A percentile compares a stretch with the other conserved stretches of the same genome.
These are phyloP conservation scores for Aviceda subcristata DNA, from an alignment of 2,113 vertebrate species.

Conservation along the genomic window DNA sequence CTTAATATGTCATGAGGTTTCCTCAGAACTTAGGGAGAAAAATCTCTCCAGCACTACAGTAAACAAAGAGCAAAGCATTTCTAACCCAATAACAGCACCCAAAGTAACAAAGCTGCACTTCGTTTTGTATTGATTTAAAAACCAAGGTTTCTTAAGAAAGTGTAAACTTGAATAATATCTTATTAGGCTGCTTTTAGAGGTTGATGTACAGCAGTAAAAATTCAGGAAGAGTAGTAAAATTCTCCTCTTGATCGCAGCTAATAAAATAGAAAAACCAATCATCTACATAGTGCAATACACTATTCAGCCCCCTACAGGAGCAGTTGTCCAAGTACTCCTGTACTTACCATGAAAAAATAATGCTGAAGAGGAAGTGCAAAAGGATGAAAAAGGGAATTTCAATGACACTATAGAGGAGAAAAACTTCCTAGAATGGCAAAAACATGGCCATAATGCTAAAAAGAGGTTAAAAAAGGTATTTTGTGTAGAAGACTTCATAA, in stretches of 20 bases:
- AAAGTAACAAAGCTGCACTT: not conserved
- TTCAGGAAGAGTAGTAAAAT: not conserved
- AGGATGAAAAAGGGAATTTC: not conserved
- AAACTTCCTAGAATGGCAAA: not conserved
- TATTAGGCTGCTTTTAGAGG: not conserved
- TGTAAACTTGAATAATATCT: not conserved
- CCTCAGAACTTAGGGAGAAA: not conserved
- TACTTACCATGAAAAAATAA: not conserved
- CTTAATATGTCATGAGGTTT: not conserved
- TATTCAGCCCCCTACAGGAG: not conserved
- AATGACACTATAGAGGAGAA: not conserved
- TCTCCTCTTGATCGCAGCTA: not conserved
- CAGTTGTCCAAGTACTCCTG: not conserved
- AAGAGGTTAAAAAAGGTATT: not conserved
- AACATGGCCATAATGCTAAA: not conserved
- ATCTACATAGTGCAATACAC: not conserved
- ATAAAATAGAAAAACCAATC: not conserved
- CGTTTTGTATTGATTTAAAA: not conserved
- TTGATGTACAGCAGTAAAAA: not conserved
- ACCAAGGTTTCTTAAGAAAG: not conserved
- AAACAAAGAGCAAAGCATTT: not conserved
- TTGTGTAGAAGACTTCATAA: not conserved
- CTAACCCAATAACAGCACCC: not conserved
- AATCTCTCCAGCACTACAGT: not conserved
- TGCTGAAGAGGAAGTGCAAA: not conserved